Conservation (phyloP, 2,888 invertebrate species). For the Drosophila formosana region DNA sequence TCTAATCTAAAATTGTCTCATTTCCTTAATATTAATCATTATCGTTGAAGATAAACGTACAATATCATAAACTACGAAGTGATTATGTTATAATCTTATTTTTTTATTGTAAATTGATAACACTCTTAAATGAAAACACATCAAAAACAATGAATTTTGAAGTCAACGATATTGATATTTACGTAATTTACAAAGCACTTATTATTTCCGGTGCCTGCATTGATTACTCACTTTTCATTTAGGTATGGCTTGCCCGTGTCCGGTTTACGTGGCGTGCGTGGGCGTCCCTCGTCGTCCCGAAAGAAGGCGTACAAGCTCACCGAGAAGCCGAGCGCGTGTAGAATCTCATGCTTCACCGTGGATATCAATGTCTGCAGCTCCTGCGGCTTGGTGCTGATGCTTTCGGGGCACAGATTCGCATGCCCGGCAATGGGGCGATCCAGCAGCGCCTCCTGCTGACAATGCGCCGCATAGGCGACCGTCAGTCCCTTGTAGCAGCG, state of each 20-base stretch:
- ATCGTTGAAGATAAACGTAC: too few relatives aligned
- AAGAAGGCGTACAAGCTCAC: conserved; percentile 97
- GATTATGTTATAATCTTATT: too few relatives aligned
- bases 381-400: conserved; percentile 95
- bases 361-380: conserved; percentile 96
- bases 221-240: conserved; percentile 91
- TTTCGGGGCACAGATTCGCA: conserved; percentile 98
- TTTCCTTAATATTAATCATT: too few relatives aligned
- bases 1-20: too few relatives aligned
- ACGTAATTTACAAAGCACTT: too few relatives aligned
- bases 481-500: conserved; percentile 96
- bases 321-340: conserved; percentile 98
- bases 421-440: conserved; percentile 99
- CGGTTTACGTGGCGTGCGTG: conserved; percentile 91
- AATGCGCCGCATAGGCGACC: conserved; percentile 99
- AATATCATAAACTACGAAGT: too few relatives aligned
- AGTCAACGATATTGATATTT: too few relatives aligned
- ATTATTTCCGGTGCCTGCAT: too few relatives aligned
- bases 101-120: too few relatives aligned
- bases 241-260: conserved; percentile 95
- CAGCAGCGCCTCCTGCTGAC: conserved; percentile 96
- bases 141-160: too few relatives aligned
- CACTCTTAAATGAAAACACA: too few relatives aligned
- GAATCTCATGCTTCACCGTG: conserved; percentile 99
- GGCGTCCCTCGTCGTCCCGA: conserved; percentile 95